Base-by-base conservation (phyloP, 2,888 invertebrate species). In the Thereva nobilitata region DNA sequence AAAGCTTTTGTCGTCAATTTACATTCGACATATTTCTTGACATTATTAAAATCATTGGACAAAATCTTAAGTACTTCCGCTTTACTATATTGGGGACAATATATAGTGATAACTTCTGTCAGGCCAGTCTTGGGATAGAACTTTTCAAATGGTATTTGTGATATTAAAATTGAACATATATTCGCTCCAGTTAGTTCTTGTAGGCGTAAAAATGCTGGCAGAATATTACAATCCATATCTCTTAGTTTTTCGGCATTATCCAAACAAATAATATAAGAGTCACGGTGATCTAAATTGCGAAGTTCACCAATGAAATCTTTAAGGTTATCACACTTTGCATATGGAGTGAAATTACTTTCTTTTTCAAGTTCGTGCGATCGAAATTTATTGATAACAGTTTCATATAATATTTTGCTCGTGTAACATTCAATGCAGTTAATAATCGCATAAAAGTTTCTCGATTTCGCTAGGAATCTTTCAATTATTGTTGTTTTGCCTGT, bases 341-440 rank as follows among this genome's bases (percentile, higher is more conserved):
- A 78, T 0, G 81, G 74, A 49, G 76, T 76, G 42, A 78, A 76
- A 55, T 82, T 82, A 9, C 79, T 76, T 8, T 76, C 76, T 6
- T 77, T 76, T 54, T 76, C 76, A 47, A 81, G 80, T 34, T 83
- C 76, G 52, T 79, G 75, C 37, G 77, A 78, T 7, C 81, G 77
- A 12, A 91, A 79, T 67, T 85, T 85, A 63, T 85, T 85, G 61
- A 94, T 76, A 68, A 93, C 87, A 67, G 86, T 85, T 78, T 95
- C 93, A 72, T 87, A 90, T 72, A 95, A 82, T 68, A 93, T 87
- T 79, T 88, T 89, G 6, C 86, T 82, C 6, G 88, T 86, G 78
- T 91, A 91, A 77, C 91, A 92, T 80, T 95, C 94, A 5, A 93
- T 85, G 76, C 93, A 90, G 81, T 93, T 91, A 38, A 95, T 82